Evolutionary conservation across 2,888 invertebrate genomes (phyloP).

Genomic region (Trachelus stipa): DNA sequence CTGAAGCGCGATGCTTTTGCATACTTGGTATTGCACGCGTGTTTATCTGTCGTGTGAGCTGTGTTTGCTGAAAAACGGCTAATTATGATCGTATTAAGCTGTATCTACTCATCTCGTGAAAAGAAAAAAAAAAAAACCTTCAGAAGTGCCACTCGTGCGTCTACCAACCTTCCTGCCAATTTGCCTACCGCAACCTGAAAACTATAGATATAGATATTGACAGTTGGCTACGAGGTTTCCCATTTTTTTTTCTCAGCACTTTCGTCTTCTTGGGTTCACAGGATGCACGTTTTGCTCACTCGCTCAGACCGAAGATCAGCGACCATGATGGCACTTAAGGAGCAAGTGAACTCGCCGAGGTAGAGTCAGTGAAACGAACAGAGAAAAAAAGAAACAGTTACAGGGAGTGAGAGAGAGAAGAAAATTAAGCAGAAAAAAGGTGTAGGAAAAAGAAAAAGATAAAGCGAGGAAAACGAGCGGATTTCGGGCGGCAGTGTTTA

Average conservation of each 20-base stretch:
- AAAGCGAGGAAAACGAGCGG: conserved; percentile 28
- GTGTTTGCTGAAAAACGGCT: conserved; percentile 26
- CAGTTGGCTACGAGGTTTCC: neutral
- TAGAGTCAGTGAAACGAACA: neutral
- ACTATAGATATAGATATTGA: neutral
- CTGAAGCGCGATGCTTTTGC: neutral
- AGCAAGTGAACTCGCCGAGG: neutral
- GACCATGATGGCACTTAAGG: neutral
- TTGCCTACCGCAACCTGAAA: neutral
- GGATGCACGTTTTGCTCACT: neutral
- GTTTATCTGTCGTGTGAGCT: conserved; percentile 40
- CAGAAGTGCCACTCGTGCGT: conserved; percentile 24
- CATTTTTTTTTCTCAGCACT: neutral
- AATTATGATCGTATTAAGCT: conserved; percentile 38
- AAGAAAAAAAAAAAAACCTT: conserved; percentile 31
- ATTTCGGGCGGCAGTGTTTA: neutral
- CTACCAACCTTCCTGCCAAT: conserved; percentile 18
- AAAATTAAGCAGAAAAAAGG: neutral
- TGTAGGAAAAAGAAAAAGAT: conserved; percentile 13
- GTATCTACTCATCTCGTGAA: neutral
- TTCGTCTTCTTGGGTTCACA: neutral
- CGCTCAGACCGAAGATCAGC: neutral
- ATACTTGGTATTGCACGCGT: conserved; percentile 17
- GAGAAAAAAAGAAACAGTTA: conserved; percentile 21
- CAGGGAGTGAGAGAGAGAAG: conserved; percentile 21